Percentiles rank a stretch among this genome's conserved stretches.
Evolutionary conservation across 2,888 invertebrate genomes (phyloP).

Genomic region (Amphiduros pacificus): DNA sequence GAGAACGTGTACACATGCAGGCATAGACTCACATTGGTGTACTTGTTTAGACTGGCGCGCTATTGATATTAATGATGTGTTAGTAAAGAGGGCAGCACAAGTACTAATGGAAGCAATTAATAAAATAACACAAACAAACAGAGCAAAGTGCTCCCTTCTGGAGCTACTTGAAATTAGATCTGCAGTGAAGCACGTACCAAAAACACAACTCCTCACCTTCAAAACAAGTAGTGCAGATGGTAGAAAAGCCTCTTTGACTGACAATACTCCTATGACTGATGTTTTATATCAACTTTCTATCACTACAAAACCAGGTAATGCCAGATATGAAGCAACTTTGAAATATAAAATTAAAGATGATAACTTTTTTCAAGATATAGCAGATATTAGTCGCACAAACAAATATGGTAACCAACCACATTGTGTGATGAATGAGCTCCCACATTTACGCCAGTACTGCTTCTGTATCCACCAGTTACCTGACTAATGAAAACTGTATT

Average conservation of each 20-base stretch:
- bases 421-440: slow-evolving; percentile 70
- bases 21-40: slow-evolving; percentile 94
- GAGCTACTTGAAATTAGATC: slow-evolving; percentile 11
- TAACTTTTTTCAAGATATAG: background rate
- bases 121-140: slow-evolving; percentile 5
- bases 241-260: slow-evolving; percentile 77
- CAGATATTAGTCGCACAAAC: slow-evolving; percentile 69
- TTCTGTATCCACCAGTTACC: slow-evolving; percentile 67
- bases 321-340: slow-evolving; percentile 82
- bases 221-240: slow-evolving; percentile 76
- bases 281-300: slow-evolving; percentile 82
- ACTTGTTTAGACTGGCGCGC: slow-evolving; percentile 85
- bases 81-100: slow-evolving; percentile 57
- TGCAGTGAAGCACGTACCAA: slow-evolving; percentile 25
- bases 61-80: slow-evolving; percentile 63
- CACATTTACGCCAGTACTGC: slow-evolving; percentile 79
- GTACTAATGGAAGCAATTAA: slow-evolving; percentile 22
- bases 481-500: too few species aligned
- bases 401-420: slow-evolving; percentile 80
- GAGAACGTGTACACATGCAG: slow-evolving; percentile 83
- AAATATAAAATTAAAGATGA: slow-evolving; percentile 37
- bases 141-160: slow-evolving; percentile 19
- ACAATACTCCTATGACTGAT: slow-evolving; percentile 65
- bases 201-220: slow-evolving; percentile 68
- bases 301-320: slow-evolving; percentile 73